Evolutionary conservation across 1,140 invertebrate genomes (phyloP), one percentile per base, ranked within the genome.

Genomic region (Palaemon carinicauda): DNA sequence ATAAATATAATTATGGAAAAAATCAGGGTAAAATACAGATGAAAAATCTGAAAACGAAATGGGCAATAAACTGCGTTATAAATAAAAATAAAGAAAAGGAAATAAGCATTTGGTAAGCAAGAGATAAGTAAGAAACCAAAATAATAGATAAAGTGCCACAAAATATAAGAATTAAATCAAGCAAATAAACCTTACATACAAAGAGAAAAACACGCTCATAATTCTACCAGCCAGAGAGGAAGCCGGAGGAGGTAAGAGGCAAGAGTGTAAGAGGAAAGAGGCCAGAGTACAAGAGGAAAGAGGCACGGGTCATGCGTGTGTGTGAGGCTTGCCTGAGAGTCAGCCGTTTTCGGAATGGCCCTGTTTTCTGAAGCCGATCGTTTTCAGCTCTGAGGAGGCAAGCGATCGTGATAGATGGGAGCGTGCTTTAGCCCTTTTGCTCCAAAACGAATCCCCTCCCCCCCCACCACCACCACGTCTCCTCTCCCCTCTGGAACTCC

Each of bases 181-280:
- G 2, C 41, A 29, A n/a, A 4, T 74, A 19, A 74, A 19, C 17
- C 10, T 33, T 7, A 74, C 31, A 33, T 41, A 24, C 14, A 52
- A 51, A 51, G 21, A 17, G 33, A n/a, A 24, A 52, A 24, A 78
- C n/a, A 21, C 41, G 41, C 41, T 41, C 41, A 12, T 41, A 41
- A 41, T 41, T 41, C 41, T 41, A 41, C 7, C 41, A 41, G 41
- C 14, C 19, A 78, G 56, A 19, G 21, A 52, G 56, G 33, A 51
- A 80, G 56, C 24, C 24, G 56, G 80, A 69, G 65, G 79, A 71
- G 50, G 79, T n/a, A n/a, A 65, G 78, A n/a, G 31, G 56, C 24
- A 24, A 19, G 54, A 24, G 31, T 29, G 52, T n/a, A 29, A 21
- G 52, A 79, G 31, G 74, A 77, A n/a, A 31, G 19, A 31, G 21